Evolutionary conservation across 2,113 vertebrate species (phyloP).

Genomic region (Geococcyx californianus): DNA sequence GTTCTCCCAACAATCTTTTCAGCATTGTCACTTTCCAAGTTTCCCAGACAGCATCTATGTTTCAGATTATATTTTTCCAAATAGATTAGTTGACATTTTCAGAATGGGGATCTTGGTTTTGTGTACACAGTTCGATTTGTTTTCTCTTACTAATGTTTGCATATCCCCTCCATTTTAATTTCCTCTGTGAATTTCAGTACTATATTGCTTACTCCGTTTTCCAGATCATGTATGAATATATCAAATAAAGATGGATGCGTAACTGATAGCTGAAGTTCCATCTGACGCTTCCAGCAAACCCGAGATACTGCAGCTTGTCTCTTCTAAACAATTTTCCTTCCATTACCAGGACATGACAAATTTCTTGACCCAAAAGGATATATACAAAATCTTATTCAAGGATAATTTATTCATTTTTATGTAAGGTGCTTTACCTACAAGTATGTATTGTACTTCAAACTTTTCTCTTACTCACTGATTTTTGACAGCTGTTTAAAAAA

Average conservation of each 20-base stretch:
- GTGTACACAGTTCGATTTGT: background rate
- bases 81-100: background rate
- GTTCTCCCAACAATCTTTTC: background rate
- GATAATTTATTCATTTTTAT: background rate
- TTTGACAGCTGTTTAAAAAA: background rate
- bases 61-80: conserved; percentile 22
- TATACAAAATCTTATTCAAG: background rate
- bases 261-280: background rate
- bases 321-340: background rate
- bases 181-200: background rate
- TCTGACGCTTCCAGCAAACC: background rate
- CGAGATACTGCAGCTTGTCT: background rate
- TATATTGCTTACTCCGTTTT: background rate
- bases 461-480: background rate
- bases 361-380: background rate
- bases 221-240: background rate
- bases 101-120: conserved; percentile 6
- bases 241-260: conserved; percentile 15
- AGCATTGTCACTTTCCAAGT: background rate
- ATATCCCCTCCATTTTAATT: background rate
- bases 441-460: background rate
- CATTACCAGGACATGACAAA: background rate
- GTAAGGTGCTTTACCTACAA: background rate
- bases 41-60: conserved; percentile 13
- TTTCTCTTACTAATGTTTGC: background rate